Conservation (phyloP, 2,113 vertebrate genomes). For the Eublepharis macularius region DNA sequence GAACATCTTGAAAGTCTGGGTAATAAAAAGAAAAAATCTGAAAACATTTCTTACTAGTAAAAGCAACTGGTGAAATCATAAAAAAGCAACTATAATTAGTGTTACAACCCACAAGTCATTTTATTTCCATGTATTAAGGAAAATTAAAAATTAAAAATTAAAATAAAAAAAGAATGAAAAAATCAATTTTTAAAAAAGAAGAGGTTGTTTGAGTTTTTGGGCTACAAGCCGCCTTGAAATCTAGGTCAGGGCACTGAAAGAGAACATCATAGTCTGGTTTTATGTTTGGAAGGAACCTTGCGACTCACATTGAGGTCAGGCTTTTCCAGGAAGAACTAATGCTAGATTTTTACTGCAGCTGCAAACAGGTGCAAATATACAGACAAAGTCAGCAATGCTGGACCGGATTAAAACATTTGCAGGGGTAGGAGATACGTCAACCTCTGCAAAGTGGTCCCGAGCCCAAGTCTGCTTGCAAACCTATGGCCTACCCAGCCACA, state of each 20-base stretch:
- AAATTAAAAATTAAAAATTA: too few relatives aligned
- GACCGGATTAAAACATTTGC: neutral
- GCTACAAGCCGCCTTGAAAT: slow-evolving; percentile 33
- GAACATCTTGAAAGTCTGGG: neutral
- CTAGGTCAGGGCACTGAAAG: slow-evolving; percentile 57
- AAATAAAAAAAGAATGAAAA: too few relatives aligned
- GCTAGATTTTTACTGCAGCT: neutral
- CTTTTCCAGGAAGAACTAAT: slow-evolving; percentile 20
- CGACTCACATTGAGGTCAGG: slow-evolving; percentile 40
- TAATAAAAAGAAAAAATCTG: neutral
- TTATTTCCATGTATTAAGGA: slow-evolving; percentile 15
- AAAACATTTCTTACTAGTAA: slow-evolving; percentile 11
- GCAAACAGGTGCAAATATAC: neutral
- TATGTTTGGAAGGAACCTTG: slow-evolving; percentile 26
- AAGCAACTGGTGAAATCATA: neutral
- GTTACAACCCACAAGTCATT: neutral
- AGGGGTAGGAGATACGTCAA: neutral
- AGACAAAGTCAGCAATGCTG: too few relatives aligned
- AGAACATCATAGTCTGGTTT: slow-evolving; percentile 45
- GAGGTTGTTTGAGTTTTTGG: neutral
- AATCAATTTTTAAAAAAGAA: too few relatives aligned
- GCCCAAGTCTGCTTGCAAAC: neutral
- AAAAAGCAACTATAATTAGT: fast-evolving
- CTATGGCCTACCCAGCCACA: neutral
- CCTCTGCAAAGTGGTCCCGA: neutral